Percentiles rank a stretch among this genome's conserved stretches.
Evolutionary conservation across 2,113 vertebrate genomes (phyloP).

Genomic region (Rhineura floridana): DNA sequence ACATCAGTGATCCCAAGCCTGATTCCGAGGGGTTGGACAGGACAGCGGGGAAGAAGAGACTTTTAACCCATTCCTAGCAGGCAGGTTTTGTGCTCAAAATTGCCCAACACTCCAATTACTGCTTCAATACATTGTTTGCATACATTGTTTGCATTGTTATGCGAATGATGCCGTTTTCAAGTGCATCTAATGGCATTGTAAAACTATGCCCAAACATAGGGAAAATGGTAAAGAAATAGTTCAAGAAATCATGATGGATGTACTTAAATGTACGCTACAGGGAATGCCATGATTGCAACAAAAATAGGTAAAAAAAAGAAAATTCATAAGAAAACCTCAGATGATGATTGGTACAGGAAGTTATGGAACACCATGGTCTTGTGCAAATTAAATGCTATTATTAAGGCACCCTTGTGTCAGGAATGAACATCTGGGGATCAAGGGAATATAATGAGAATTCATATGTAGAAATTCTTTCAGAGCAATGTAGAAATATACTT

Average conservation of each 20-base stretch:
- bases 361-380: background rate
- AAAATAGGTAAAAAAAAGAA: background rate
- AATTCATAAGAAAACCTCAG: background rate
- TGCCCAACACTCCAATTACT: background rate
- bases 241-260: background rate
- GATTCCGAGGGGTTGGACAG: too few species aligned
- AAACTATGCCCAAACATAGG: background rate
- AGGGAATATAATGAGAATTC: too few species aligned
- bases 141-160: background rate
- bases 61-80: background rate
- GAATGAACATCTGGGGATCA: background rate
- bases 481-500: background rate
- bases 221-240: background rate
- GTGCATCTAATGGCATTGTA: background rate
- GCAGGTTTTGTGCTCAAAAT: background rate
- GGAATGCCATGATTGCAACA: background rate
- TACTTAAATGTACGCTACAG: background rate
- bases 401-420: background rate
- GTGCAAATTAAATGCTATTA: background rate
- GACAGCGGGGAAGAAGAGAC: background rate
- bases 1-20: too few species aligned
- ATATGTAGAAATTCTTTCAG: background rate
- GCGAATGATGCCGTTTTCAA: background rate
- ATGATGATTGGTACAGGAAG: background rate
- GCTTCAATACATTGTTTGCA: too few species aligned